Conservation (phyloP, 2,113 vertebrate genomes). For the Psittacus erithacus region DNA sequence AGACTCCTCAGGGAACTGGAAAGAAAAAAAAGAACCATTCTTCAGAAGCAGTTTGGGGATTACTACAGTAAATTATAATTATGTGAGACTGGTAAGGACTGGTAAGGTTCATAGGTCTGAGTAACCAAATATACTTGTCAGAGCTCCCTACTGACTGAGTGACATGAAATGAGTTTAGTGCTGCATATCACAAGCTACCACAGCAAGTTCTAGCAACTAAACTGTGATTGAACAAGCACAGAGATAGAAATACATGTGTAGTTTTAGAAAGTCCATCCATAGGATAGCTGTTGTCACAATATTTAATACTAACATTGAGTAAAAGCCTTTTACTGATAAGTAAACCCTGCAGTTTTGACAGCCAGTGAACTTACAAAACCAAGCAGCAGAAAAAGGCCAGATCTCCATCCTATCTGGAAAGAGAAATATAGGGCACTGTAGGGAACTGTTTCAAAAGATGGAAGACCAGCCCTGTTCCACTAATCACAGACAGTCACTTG, state of each 20-base stretch:
- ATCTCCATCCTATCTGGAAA: not conserved
- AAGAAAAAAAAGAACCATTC: not conserved
- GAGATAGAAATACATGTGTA: not conserved
- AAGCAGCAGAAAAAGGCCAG: not conserved
- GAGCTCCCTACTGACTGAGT: not conserved
- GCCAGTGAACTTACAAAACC: not conserved
- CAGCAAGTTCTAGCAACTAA: not conserved
- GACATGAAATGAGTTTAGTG: not conserved
- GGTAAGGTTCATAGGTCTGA: not conserved
- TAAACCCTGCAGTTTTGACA: not conserved
- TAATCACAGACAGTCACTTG: not conserved
- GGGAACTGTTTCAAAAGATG: not conserved
- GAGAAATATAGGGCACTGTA: not conserved
- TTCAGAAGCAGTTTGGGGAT: not conserved
- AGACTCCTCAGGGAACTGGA: conserved; percentile 4
- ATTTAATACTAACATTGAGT: not conserved
- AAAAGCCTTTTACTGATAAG: not conserved
- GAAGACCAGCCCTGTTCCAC: not conserved
- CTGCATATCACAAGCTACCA: not conserved
- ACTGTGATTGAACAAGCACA: not conserved
- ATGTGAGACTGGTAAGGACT: not conserved
- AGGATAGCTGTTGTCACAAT: not conserved
- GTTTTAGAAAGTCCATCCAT: not conserved
- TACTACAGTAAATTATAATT: not conserved
- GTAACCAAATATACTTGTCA: not conserved